Evolutionary conservation across 2,797 vertebrate species (phyloP).

Genomic region (Lacerta bilineata): DNA sequence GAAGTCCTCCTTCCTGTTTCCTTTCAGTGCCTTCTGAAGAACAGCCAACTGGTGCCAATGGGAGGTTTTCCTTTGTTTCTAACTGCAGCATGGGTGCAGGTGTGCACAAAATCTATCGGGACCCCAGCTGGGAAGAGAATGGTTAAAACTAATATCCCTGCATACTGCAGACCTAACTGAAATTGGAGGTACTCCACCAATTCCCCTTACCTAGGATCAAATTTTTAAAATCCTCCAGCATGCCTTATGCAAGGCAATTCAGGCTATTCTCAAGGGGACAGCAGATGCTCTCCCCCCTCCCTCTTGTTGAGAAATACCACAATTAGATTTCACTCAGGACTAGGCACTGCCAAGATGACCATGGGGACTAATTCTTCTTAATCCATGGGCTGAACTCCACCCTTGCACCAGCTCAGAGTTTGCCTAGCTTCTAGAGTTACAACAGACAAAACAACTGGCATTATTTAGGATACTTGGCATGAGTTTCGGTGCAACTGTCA

Average conservation of each 20-base stretch:
- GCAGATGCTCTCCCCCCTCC: constrained; percentile 32
- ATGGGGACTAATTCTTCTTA: background rate
- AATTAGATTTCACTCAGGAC: background rate
- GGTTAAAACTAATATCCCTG: background rate
- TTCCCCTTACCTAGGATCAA: background rate
- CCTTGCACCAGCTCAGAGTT: background rate
- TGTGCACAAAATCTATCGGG: background rate
- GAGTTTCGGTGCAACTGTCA: background rate
- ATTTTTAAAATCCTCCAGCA: background rate
- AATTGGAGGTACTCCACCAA: background rate
- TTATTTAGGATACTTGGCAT: background rate
- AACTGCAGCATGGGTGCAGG: background rate
- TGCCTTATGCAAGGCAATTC: background rate
- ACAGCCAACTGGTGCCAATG: background rate
- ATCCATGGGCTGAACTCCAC: background rate
- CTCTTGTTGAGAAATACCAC: background rate
- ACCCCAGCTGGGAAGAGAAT: background rate
- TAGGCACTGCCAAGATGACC: background rate
- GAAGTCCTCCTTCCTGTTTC: background rate
- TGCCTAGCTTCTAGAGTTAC: background rate
- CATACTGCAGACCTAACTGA: background rate
- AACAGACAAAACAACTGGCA: constrained; percentile 10
- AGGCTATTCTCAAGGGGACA: constrained; percentile 35
- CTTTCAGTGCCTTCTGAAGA: background rate
- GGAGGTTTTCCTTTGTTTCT: background rate